Percentiles rank a stretch among this genome's conserved stretches.
These are phyloP conservation scores for Drosophila hydei DNA, from an alignment of 1,140 invertebrate species.

Conservation along the genomic window DNA sequence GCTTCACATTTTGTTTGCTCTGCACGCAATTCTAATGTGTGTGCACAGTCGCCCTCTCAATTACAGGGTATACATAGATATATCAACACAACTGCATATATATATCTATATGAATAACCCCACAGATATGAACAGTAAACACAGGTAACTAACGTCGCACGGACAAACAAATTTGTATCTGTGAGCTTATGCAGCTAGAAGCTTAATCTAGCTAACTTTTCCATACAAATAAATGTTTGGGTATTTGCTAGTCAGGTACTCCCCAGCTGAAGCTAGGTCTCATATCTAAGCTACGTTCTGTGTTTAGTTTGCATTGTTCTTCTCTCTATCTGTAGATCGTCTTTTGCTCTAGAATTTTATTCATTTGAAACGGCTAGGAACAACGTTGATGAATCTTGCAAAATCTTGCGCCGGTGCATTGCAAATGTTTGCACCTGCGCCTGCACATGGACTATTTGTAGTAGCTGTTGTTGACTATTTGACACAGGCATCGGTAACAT, in stretches of 20 bases:
- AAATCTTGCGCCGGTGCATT: background rate
- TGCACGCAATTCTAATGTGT: constrained; percentile 10
- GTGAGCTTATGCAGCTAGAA: too few species aligned
- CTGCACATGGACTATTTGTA: constrained; percentile 1
- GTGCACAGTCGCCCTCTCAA: constrained; percentile 29
- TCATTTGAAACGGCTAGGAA: too few species aligned
- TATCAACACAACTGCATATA: background rate
- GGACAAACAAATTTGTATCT: background rate
- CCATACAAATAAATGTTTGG: too few species aligned
- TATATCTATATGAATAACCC: background rate
- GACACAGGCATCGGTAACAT: constrained; percentile 2
- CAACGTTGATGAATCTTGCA: too few species aligned
- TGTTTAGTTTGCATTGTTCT: too few species aligned
- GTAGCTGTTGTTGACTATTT: constrained; percentile 1
- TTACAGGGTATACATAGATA: constrained; percentile 16
- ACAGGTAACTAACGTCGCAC: background rate
- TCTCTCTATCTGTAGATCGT: too few species aligned
- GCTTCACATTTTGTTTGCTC: too few species aligned
- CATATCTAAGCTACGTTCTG: too few species aligned
- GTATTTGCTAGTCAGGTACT: too few species aligned
- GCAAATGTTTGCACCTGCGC: background rate
- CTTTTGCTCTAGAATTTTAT: too few species aligned
- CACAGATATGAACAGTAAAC: background rate
- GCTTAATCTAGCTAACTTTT: too few species aligned
- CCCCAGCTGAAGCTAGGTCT: too few species aligned